Base-by-base conservation (phyloP, 2,888 invertebrate genomes). In the Flabesymbios commensalis region DNA sequence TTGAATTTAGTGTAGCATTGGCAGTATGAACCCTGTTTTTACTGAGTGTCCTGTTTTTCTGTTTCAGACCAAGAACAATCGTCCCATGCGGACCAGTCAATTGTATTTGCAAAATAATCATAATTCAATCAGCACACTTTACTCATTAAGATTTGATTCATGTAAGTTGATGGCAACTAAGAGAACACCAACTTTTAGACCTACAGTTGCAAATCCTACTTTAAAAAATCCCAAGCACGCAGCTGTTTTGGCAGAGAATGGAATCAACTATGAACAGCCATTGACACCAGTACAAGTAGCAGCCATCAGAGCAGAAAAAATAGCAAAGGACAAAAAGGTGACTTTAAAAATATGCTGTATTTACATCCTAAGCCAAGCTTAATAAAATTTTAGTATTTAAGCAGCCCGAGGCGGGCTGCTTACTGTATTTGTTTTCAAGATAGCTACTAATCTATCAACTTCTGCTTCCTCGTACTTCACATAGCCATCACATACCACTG, bases 241-340 rank as follows among this genome's bases (percentile, higher is more conserved):
- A 29, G 90, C 90, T 52, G 89, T 93, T 63, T 84, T 95, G 73
- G 88, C 88, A 61, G 94, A 94, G 70, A 90, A 89, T 78, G 92
- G 91, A 36, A 90, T 97, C 63, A 87, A 86, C 65, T 91, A 93
- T 78, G 95, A 96, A 75, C 87, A 87, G 78, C 94, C 95, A 4
- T 85, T 92, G 53, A 86, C 89, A 70, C 94, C 95, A 0, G 87
- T 90, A 61, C 75, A 80, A 61, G 77, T 82, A 57, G 81, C 80
- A 0, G 74, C 76, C 47, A 76, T 74, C 31, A 87, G 93, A 75
- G 92, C 92, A 19, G 94, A 94, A 76, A 88, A 94, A 73, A 88
- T 94, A 69, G 89, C 91, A 14, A 88, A 90, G 76, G 94, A 81
- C 59, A 80, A 79, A 59, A 61, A 66, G 53, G 55, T 59, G 47